These are phyloP conservation scores for Resseliella maxima DNA, from an alignment of 2,888 invertebrate genomes.

Conservation along the genomic window DNA sequence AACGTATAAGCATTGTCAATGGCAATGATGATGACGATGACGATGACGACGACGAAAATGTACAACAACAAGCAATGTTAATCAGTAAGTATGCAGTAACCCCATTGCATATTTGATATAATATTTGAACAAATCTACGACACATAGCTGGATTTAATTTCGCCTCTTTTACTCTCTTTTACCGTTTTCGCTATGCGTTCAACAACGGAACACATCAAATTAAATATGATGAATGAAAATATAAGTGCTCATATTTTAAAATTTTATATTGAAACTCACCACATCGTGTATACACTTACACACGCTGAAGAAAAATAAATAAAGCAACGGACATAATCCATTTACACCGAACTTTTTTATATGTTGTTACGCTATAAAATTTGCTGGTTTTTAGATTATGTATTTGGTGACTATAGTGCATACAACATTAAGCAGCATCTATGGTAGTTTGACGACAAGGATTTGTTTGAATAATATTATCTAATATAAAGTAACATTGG, in stretches of 20 bases:
- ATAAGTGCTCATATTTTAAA: slow-evolving; percentile 48
- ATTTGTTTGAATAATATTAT: not conserved
- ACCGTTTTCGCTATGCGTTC: not conserved
- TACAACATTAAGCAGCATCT: not conserved
- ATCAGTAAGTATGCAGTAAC: slow-evolving; percentile 37
- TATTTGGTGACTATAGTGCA: not conserved
- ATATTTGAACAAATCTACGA: slow-evolving; percentile 34
- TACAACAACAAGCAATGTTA: slow-evolving; percentile 6
- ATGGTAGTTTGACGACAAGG: slow-evolving; percentile 4
- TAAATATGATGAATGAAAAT: slow-evolving; percentile 48
- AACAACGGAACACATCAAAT: not conserved
- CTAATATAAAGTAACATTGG: not conserved
- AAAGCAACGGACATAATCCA: slow-evolving; percentile 32
- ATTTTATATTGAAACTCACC: not conserved
- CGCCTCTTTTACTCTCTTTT: not conserved
- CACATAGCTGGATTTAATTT: slow-evolving; percentile 34
- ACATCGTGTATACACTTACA: not conserved
- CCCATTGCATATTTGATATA: slow-evolving; percentile 47
- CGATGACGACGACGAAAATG: slow-evolving; percentile 25
- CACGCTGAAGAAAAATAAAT: not conserved
- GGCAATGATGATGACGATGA: slow-evolving; percentile 25
- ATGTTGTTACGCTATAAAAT: slow-evolving; percentile 10
- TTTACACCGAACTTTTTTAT: not conserved
- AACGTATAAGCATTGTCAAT: not conserved
- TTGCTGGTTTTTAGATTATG: slow-evolving; percentile 46